Base-by-base conservation (phyloP, 2,888 invertebrate species). In the Craniophora ligustri region DNA sequence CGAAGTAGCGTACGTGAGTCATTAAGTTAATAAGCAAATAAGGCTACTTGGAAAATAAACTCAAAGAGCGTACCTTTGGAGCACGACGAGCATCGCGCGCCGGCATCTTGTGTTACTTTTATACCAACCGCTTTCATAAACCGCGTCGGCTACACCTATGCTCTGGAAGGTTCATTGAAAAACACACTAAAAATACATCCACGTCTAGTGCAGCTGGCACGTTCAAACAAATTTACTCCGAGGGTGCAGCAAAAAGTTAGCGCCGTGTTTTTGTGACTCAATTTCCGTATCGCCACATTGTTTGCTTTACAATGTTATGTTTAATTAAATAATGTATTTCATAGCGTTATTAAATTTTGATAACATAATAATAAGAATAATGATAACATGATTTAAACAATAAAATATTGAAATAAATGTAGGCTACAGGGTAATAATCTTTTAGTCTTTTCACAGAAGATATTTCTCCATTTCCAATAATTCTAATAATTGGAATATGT, bases 121-220 rank as follows among this genome's bases (percentile, higher is more conserved):
- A 58, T 87, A 88, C 90, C 89, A 90, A 0, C 82, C 84, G 47
- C 88, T 86, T 56, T 89, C 83, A 54, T 89, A 91, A 19, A 85
- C 88, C 1, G 89, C 87, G 41, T 87, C 82, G 8, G 88, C 82
- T 14, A 91, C 83, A 32, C 86, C 88, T 16, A 83, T 72, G 63
- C 89, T 89, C 88, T 90, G 75, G 28, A 62, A 72, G 14, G 48
- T 51, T 23, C 18, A 57, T 47, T 50, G 38, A 45, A 55, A 62
- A 67, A 47, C 14, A 66, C 40, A 36, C 19, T 40, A 13, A 46
- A 46, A 48, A 47, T 41, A 49, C 45, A 28, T 8, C 7, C 36
- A 41, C 30, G 14, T 50, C 32, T 41, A 14, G 16, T 38, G 19
- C 51, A 49, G 34, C 44, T 49, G 44, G 13, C 30, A 58, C 28